A percentile compares a stretch with the other conserved stretches of the same genome.
These are phyloP conservation scores for Paralichthys olivaceus DNA, from an alignment of 2,113 vertebrate genomes.

Conservation along the genomic window DNA sequence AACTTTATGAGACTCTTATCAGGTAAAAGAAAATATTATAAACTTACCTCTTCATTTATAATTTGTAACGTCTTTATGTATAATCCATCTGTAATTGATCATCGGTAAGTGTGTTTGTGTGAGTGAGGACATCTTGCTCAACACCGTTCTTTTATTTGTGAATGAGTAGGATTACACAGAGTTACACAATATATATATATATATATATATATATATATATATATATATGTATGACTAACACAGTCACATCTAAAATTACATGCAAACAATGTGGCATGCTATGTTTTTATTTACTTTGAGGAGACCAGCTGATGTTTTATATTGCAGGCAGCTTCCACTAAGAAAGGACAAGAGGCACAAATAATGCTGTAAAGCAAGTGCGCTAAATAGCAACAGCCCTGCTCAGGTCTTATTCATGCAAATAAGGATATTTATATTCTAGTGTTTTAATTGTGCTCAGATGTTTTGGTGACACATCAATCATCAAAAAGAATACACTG, in stretches of 20 bases:
- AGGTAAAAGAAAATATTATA: slow-evolving; percentile 65
- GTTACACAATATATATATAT: too few species aligned
- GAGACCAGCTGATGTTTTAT: neutral
- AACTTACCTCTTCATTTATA: neutral
- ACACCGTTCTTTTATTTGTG: neutral
- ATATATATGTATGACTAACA: too few species aligned
- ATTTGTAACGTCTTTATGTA: too few species aligned
- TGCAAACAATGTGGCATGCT: neutral
- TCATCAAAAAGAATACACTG: too few species aligned
- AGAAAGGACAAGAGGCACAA: neutral
- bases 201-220: too few species aligned
- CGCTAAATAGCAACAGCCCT: neutral
- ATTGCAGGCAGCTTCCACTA: neutral
- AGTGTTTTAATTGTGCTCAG: too few species aligned
- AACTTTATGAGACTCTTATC: slow-evolving; percentile 70
- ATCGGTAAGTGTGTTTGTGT: neutral
- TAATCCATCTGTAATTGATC: neutral
- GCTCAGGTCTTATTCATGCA: too few species aligned
- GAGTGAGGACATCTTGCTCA: neutral
- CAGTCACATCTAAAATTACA: neutral
- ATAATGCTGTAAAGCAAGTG: neutral
- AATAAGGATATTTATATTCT: too few species aligned
- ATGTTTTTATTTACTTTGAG: neutral
- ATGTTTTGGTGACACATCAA: too few species aligned
- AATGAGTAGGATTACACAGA: neutral